These are phyloP conservation scores for Etheostoma cragini DNA, from an alignment of 2,113 vertebrate genomes.

Conservation along the genomic window DNA sequence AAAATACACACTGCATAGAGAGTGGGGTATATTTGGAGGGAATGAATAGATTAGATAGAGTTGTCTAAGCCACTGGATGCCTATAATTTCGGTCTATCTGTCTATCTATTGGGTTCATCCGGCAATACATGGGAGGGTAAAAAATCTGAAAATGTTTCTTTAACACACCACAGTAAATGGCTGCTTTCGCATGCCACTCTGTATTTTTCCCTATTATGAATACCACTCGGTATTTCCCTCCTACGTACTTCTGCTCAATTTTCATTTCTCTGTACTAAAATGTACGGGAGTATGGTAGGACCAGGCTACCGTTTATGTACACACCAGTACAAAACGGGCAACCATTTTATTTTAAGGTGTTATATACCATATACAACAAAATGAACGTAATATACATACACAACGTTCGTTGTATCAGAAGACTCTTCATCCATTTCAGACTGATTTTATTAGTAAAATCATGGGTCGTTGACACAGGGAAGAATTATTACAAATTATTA, in stretches of 20 bases:
- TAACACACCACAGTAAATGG: no score
- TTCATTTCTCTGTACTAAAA: no score
- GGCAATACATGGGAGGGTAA: neutral
- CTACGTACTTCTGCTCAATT: no score
- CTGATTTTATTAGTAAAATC: constrained; percentile 6
- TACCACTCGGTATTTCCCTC: no score
- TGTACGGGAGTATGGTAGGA: no score
- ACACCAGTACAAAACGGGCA: neutral
- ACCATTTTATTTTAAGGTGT: neutral
- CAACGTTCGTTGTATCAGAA: neutral
- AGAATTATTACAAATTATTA: neutral
- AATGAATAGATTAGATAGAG: no score
- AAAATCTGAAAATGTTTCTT: no score
- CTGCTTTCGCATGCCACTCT: neutral
- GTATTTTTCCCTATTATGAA: no score
- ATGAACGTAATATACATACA: neutral
- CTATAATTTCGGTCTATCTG: no score
- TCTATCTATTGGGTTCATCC: neutral
- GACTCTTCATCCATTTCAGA: neutral
- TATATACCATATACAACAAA: neutral
- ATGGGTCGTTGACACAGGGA: neutral
- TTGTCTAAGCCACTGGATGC: no score
- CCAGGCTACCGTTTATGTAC: no score
- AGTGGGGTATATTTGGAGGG: neutral
- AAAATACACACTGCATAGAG: neutral